Conservation (phyloP, 2,113 vertebrate species). For the Spea multiplicata region DNA sequence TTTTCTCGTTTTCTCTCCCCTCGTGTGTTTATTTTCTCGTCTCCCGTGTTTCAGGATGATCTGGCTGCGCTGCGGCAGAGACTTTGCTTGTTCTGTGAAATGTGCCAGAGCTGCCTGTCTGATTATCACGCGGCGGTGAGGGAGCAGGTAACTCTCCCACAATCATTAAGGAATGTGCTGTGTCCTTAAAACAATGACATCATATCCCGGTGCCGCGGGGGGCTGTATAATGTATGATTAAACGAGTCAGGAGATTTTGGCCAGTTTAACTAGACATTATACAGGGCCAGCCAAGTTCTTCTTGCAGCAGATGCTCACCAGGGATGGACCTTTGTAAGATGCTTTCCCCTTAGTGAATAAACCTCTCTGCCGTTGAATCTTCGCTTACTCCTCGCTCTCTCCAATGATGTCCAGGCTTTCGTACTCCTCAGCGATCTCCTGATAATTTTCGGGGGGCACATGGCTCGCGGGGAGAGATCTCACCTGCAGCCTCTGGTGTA, state of each 20-base stretch:
- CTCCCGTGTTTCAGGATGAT: conserved; percentile 59
- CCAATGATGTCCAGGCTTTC: conserved; percentile 70
- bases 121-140: conserved; percentile 63
- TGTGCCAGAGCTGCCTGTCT: conserved; percentile 78
- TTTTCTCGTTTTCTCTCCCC: neutral
- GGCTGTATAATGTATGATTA: too few species aligned
- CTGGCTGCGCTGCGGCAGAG: conserved; percentile 62
- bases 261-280: too few species aligned
- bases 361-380: too few species aligned
- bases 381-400: too few species aligned
- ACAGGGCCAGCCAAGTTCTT: too few species aligned
- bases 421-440: conserved; percentile 80
- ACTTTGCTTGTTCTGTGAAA: conserved; percentile 61
- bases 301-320: too few species aligned
- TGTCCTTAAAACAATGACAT: neutral
- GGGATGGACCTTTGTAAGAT: too few species aligned
- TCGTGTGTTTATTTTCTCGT: neutral
- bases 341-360: too few species aligned
- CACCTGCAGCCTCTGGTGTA: conserved; percentile 59
- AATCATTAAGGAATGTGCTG: neutral
- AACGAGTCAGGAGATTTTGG: too few species aligned
- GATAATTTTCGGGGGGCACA: conserved; percentile 68
- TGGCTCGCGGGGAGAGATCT: conserved; percentile 52
- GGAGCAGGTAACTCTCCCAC: conserved; percentile 66
- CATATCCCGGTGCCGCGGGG: too few species aligned